These are phyloP conservation scores for Listronotus bonariensis DNA, from an alignment of 1,140 invertebrate genomes.

Conservation along the genomic window DNA sequence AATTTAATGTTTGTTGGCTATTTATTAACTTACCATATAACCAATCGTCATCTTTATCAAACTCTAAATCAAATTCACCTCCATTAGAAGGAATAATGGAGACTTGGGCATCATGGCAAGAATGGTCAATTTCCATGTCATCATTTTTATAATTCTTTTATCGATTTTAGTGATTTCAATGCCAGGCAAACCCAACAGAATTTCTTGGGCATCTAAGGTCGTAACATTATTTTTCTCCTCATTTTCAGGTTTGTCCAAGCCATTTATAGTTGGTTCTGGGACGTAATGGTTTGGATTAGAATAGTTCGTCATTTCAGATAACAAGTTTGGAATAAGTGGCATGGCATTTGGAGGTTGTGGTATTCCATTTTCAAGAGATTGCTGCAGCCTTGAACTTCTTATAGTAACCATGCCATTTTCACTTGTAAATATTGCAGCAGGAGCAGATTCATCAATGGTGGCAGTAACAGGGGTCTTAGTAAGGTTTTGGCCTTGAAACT, in stretches of 20 bases:
- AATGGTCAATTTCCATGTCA: constrained; percentile 39
- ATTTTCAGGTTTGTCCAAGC: constrained; percentile 3
- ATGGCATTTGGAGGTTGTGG: constrained; percentile 4
- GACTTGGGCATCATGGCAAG: constrained; percentile 50
- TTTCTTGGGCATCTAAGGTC: constrained; percentile 51
- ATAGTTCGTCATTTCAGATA: constrained; percentile 39
- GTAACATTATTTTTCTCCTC: constrained; percentile 23
- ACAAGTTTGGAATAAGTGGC: constrained; percentile 38
- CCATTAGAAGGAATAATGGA: constrained; percentile 53
- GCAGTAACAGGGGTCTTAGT: constrained; percentile 23
- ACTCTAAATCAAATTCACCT: constrained; percentile 46
- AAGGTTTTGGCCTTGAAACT: constrained; percentile 38
- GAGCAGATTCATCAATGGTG: constrained; percentile 50
- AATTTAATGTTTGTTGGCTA: background rate
- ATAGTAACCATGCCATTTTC: constrained; percentile 82
- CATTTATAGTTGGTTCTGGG: background rate
- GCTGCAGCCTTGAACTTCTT: constrained; percentile 64
- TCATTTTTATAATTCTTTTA: constrained; percentile 37
- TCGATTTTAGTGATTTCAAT: constrained; percentile 55
- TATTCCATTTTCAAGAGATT: constrained; percentile 44
- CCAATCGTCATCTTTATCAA: constrained; percentile 52
- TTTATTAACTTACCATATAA: constrained; percentile 46
- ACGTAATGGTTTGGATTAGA: constrained; percentile 21
- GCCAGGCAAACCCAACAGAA: constrained; percentile 52
- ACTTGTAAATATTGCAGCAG: constrained; percentile 70